phyloP scores from a whole-genome alignment of 30 jellyfish, hydroid and myxozoan genomes.

The Turritopsis rubra region DNA sequence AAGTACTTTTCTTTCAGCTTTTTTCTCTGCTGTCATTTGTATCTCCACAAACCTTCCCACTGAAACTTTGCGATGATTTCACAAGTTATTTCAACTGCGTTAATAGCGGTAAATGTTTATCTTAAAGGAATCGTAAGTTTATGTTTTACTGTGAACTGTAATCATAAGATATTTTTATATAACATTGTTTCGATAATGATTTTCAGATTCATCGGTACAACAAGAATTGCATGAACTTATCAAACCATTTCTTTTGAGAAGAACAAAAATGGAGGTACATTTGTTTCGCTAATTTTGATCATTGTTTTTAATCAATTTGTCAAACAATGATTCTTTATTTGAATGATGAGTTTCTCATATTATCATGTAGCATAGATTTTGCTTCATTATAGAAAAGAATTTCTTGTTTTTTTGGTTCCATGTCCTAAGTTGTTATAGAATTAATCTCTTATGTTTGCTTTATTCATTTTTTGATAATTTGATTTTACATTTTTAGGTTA shows the following conservation, averaged over 20 bases:
- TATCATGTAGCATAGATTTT: too few relatives aligned
- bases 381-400: too few relatives aligned
- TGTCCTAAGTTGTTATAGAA: too few relatives aligned
- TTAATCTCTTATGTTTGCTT: too few relatives aligned
- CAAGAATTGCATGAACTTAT: conserved; percentile 58
- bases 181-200: not conserved
- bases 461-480: not conserved
- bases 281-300: too few relatives aligned
- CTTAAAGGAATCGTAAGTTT: not conserved
- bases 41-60: conserved; percentile 45
- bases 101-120: conserved; percentile 30
- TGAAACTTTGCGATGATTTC: conserved; percentile 45
- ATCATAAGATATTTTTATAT: too few relatives aligned
- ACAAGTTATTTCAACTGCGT: conserved; percentile 36
- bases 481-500: conserved; percentile 20
- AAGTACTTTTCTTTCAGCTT: conserved; percentile 37
- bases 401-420: too few relatives aligned
- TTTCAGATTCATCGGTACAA: not conserved
- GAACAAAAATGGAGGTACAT: conserved; percentile 71
- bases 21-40: conserved; percentile 65
- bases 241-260: conserved; percentile 86
- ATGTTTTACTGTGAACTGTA: not conserved
- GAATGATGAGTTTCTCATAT: too few relatives aligned
- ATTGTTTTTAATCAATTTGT: too few relatives aligned
- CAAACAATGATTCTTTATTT: too few relatives aligned